Evolutionary conservation across 1,140 invertebrate genomes (phyloP).

Genomic region (Leguminivora glycinivorella): DNA sequence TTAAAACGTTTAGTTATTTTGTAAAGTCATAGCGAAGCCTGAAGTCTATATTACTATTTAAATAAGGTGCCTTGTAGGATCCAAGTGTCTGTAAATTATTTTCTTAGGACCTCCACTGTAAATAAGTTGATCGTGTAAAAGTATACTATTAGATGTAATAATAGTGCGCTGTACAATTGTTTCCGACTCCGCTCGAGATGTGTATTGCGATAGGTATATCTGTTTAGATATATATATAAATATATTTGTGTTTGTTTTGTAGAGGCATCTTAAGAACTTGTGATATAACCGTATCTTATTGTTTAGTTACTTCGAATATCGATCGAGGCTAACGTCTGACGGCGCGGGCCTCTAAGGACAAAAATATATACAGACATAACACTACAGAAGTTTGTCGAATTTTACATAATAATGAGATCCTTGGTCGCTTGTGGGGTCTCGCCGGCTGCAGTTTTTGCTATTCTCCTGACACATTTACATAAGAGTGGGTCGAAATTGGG

Average conservation of each 20-base stretch:
- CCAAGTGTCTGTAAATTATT: conserved; percentile 77
- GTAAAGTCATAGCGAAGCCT: conserved; percentile 77
- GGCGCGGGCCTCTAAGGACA: conserved; percentile 47
- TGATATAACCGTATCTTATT: conserved; percentile 77
- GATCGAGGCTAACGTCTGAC: conserved; percentile 41
- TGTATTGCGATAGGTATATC: conserved; percentile 57
- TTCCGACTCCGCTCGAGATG: conserved; percentile 54
- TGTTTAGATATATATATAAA: conserved; percentile 67
- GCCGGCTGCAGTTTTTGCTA: conserved; percentile 68
- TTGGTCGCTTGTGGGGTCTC: conserved; percentile 60
- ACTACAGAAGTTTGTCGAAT: conserved; percentile 56
- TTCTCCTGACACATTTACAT: conserved; percentile 69
- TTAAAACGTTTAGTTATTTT: conserved; percentile 75
- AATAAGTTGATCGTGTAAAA: conserved; percentile 71
- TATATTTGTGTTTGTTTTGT: conserved; percentile 73
- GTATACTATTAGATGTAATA: conserved; percentile 72
- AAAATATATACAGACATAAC: conserved; percentile 77
- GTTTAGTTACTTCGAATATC: conserved; percentile 61
- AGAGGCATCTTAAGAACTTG: conserved; percentile 75
- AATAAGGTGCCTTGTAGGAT: conserved; percentile 76
- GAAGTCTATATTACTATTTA: conserved; percentile 73
- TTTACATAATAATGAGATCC: conserved; percentile 66
- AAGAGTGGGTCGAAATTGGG: conserved; percentile 65
- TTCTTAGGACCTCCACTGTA: conserved; percentile 68
- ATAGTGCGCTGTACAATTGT: conserved; percentile 68